Percentiles rank a stretch among this genome's conserved stretches.
Conservation (phyloP, 1,140 invertebrate genomes). For the Asbolus verrucosus region DNA sequence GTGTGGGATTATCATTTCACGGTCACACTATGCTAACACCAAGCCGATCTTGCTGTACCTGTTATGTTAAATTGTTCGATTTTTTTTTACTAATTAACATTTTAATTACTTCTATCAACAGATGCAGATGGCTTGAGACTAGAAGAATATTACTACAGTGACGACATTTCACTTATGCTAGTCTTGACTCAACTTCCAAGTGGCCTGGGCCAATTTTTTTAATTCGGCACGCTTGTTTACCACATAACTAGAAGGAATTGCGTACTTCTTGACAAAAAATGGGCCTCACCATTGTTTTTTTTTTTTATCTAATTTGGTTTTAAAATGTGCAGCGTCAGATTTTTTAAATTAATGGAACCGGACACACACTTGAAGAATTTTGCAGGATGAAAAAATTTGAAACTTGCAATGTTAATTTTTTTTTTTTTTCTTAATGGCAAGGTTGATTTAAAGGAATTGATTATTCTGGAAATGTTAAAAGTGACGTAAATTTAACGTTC, state of each 20-base stretch:
- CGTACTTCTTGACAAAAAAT: neutral
- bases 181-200: neutral
- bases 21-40: conserved; percentile 7
- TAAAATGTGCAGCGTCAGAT: conserved; percentile 6
- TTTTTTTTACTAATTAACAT: conserved; percentile 27
- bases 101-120: conserved; percentile 27
- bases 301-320: conserved; percentile 1
- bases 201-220: neutral
- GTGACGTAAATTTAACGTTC: conserved; percentile 2
- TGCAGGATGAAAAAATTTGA: neutral
- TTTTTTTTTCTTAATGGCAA: neutral
- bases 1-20: conserved; percentile 13
- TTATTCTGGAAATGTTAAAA: too few species aligned
- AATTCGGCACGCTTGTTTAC: neutral
- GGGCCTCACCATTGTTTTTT: too few species aligned
- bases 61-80: conserved; percentile 25
- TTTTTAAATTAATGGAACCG: too few species aligned
- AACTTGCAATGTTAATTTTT: too few species aligned
- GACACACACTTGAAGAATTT: neutral
- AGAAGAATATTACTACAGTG: neutral
- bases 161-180: neutral
- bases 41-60: conserved; percentile 27
- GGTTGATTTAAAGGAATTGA: conserved; percentile 17
- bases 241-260: neutral
- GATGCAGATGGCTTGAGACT: neutral